Conservation (phyloP, 2,113 vertebrate species). For the Erpornis zantholeuca region DNA sequence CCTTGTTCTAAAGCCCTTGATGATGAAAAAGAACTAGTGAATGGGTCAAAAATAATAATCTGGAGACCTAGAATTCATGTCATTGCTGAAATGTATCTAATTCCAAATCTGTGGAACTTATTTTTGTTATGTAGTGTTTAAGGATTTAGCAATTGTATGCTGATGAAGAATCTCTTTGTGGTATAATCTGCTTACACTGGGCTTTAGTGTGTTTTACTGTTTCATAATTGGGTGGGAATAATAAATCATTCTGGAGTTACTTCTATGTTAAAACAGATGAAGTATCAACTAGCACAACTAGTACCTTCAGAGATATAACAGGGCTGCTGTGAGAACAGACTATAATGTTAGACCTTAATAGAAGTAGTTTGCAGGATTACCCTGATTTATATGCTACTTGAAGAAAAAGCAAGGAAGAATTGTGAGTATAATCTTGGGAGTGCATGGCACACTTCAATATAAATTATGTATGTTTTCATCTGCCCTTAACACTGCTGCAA, state of each 20-base stretch:
- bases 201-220: not conserved
- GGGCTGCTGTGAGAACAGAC: not conserved
- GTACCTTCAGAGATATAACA: not conserved
- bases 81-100: not conserved
- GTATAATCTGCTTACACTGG: not conserved
- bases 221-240: not conserved
- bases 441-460: rapidly evolving
- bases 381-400: not conserved
- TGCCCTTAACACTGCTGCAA: not conserved
- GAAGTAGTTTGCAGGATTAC: not conserved
- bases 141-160: not conserved
- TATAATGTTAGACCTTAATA: not conserved
- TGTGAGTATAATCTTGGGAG: not conserved
- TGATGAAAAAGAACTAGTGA: not conserved
- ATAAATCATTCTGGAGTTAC: not conserved
- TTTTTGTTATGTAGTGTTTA: not conserved
- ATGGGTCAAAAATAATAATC: not conserved
- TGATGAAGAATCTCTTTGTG: not conserved
- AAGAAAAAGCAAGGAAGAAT: not conserved
- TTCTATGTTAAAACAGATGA: too few relatives aligned
- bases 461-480: not conserved
- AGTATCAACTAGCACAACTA: not conserved
- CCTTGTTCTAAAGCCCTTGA: not conserved
- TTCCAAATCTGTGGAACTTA: not conserved
- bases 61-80: not conserved